Percentiles rank a stretch among this genome's conserved stretches.
phyloP scores from a whole-genome alignment of 2,797 vertebrate genomes.

The Uromys caudimaculatus region DNA sequence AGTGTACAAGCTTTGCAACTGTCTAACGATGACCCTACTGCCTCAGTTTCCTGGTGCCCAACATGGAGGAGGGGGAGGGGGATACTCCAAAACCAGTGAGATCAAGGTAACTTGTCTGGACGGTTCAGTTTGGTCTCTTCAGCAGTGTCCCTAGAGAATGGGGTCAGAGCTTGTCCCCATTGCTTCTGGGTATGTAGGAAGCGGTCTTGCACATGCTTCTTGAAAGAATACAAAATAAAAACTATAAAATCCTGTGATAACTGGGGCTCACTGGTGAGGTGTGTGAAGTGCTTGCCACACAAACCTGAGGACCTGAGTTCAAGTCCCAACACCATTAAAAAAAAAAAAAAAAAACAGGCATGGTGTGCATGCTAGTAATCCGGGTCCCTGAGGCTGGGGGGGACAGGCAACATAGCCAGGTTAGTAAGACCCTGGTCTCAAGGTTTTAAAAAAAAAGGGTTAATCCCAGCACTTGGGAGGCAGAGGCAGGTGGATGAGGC shows the following conservation, averaged over 20 bases:
- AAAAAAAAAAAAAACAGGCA: neutral
- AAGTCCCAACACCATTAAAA: neutral
- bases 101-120: neutral
- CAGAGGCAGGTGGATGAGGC: too few relatives aligned
- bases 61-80: neutral
- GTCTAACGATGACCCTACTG: neutral
- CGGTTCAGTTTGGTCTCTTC: neutral
- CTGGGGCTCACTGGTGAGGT: neutral
- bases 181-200: neutral
- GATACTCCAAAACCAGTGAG: neutral
- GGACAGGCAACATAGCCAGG: neutral
- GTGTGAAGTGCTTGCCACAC: neutral
- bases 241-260: neutral
- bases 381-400: neutral
- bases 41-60: neutral
- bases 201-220: neutral
- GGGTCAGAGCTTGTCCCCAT: neutral
- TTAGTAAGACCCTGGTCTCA: neutral
- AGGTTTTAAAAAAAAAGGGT: neutral
- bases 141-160: neutral
- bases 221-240: neutral
- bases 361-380: neutral
- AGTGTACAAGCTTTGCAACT: neutral
- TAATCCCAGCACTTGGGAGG: too few relatives aligned
- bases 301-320: neutral